Base-by-base conservation (phyloP, 2,797 vertebrate species). In the Aplochiton taeniatus region DNA sequence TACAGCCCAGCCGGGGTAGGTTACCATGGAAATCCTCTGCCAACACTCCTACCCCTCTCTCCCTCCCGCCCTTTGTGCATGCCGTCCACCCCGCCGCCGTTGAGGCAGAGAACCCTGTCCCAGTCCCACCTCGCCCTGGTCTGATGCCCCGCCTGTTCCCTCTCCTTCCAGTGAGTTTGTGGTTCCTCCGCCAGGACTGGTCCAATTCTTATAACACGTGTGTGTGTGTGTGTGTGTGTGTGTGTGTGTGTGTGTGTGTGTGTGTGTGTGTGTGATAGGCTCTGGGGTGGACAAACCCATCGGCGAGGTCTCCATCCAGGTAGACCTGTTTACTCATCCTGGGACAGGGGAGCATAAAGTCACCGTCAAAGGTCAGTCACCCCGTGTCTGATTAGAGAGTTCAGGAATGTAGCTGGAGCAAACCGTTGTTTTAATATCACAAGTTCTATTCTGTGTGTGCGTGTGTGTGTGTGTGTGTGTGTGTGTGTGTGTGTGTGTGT, bases 1-100 rank as follows among this genome's bases (percentile, higher is more conserved):
- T 94, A 83, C 94, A 89, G 85, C 95, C 96, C 75, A 94, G 92
- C 91, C 94, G 93, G 94, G 96, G 97, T 98, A 98, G 84, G 97
- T 97, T 57, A 69, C 61, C 69, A 51, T 19, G 63, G 46, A 77
- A 76, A 58, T 73, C 66, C 61, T 69, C 51, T 47, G 18, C 57
- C 52, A 70, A 64, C 51, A 51, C 49, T 67, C 54, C 43, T 58
- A 14, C 41, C 13, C 41, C 18, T 11, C 0, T 54, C 58, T 43
- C 58, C 44, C n/a, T 49, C 41, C 16, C 47, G 9, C 1, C 48
- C 31, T 66, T 59, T 62, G 44, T 19, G 4, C 51, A 8, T 9
- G 19, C 41, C 4, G 4, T 45, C 46, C 56, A 12, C n/a, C 13
- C 31, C 51, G 63, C 50, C 14, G 14, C 14, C 8, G n/a, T 14